Percentiles rank a stretch among this genome's conserved stretches.
These are phyloP conservation scores for Halcyon leucocephala DNA, from an alignment of 2,797 vertebrate genomes.

Conservation along the genomic window DNA sequence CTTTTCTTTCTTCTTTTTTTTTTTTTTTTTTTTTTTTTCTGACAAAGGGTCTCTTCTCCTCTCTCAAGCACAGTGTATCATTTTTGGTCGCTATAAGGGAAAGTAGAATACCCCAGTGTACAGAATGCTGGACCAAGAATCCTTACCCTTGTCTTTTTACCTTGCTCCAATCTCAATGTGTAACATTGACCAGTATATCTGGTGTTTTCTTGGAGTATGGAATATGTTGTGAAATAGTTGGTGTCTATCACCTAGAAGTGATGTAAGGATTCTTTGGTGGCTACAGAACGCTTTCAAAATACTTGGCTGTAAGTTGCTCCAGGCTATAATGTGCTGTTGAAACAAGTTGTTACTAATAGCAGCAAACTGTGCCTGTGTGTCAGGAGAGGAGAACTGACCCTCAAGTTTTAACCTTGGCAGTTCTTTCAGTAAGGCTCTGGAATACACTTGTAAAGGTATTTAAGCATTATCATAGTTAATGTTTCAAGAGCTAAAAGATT, in stretches of 20 bases:
- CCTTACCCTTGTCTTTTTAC: not conserved
- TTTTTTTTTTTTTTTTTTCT: not conserved
- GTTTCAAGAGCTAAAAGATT: not conserved
- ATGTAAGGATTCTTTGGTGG: not conserved
- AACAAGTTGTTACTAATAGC: not conserved
- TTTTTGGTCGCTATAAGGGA: not conserved
- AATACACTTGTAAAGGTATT: conserved; percentile 55
- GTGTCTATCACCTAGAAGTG: not conserved
- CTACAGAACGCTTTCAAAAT: not conserved
- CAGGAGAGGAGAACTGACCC: conserved; percentile 56
- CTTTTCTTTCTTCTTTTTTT: no score
- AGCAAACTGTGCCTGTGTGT: not conserved
- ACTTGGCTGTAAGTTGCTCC: not conserved
- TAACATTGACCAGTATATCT: not conserved
- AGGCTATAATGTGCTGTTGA: not conserved
- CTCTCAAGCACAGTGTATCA: not conserved
- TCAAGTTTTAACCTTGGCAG: conserved; percentile 5
- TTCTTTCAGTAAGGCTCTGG: conserved; percentile 16
- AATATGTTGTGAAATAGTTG: not conserved
- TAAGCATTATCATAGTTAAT: conserved; percentile 25
- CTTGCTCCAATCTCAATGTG: not conserved
- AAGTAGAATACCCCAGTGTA: not conserved
- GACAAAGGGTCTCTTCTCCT: conserved; percentile 52
- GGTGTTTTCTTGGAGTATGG: not conserved
- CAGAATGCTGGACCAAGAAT: not conserved